Conservation (phyloP, 2,797 vertebrate species). For the Craterocephalus amniculus region DNA sequence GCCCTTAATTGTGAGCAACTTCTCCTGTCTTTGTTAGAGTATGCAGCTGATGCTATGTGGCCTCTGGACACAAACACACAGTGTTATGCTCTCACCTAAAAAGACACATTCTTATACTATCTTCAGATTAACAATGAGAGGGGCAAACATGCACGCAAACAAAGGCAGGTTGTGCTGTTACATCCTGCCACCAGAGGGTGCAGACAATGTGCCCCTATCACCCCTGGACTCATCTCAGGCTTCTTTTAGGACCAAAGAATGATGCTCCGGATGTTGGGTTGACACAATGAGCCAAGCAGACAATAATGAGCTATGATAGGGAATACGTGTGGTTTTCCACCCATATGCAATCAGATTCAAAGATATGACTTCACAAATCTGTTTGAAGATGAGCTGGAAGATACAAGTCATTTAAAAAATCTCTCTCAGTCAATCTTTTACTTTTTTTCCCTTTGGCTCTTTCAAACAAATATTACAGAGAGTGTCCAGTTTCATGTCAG, state of each 20-base stretch:
- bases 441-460: slow-evolving; percentile 12
- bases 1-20: slow-evolving; percentile 64
- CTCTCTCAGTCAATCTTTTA: slow-evolving; percentile 5
- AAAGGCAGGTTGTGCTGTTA: slow-evolving; percentile 70
- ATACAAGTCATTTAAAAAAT: slow-evolving; percentile 45
- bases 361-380: slow-evolving; percentile 38
- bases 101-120: slow-evolving; percentile 43
- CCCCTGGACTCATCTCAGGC: slow-evolving; percentile 49
- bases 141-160: slow-evolving; percentile 22
- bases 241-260: slow-evolving; percentile 65
- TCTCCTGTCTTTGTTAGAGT: slow-evolving; percentile 69
- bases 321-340: slow-evolving; percentile 20
- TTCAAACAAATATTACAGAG: neutral
- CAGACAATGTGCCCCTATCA: slow-evolving; percentile 82
- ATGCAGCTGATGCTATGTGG: slow-evolving; percentile 67
- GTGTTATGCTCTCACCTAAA: slow-evolving; percentile 61
- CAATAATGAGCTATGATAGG: slow-evolving; percentile 56
- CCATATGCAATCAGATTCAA: slow-evolving; percentile 27
- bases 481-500: neutral
- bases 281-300: slow-evolving; percentile 52
- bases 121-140: slow-evolving; percentile 29
- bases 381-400: slow-evolving; percentile 44
- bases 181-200: slow-evolving; percentile 84
- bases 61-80: slow-evolving; percentile 58
- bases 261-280: slow-evolving; percentile 66